Percentiles rank a stretch among this genome's conserved stretches.
Conservation (phyloP, 1,140 invertebrate species). For the Gonioctena quinquepunctata region DNA sequence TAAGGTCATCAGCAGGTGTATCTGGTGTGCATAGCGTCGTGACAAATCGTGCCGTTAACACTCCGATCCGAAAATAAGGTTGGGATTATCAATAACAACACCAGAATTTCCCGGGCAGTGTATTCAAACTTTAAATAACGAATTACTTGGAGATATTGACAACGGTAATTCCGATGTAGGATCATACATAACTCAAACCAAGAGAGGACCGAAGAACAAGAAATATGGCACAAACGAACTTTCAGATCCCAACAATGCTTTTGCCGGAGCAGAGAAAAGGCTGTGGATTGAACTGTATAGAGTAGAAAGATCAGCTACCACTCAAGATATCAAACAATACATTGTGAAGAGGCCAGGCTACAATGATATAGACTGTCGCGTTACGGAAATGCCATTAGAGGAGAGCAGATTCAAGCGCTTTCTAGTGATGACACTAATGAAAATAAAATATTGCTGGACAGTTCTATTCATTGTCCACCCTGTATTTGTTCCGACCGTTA, state of each 20-base stretch:
- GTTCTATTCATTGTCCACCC: no score
- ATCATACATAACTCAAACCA: no score
- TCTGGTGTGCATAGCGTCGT: not conserved
- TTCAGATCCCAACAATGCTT: not conserved
- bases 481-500: no score
- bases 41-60: not conserved
- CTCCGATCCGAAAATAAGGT: not conserved
- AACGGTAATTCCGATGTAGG: no score
- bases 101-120: no score
- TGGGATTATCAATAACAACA: no score
- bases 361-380: not conserved
- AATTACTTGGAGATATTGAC: no score
- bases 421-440: no score
- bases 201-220: not conserved
- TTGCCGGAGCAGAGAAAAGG: not conserved
- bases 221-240: not conserved
- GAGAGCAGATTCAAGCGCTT: no score
- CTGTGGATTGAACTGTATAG: not conserved
- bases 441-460: no score
- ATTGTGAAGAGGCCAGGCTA: not conserved
- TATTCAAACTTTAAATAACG: no score
- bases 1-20: not conserved
- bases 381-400: not conserved
- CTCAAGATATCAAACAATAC: no score
- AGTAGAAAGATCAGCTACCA: not conserved